Percentiles rank a stretch among this genome's conserved stretches.
Conservation (phyloP, 2,797 vertebrate genomes). For the Tadarida brasiliensis region DNA sequence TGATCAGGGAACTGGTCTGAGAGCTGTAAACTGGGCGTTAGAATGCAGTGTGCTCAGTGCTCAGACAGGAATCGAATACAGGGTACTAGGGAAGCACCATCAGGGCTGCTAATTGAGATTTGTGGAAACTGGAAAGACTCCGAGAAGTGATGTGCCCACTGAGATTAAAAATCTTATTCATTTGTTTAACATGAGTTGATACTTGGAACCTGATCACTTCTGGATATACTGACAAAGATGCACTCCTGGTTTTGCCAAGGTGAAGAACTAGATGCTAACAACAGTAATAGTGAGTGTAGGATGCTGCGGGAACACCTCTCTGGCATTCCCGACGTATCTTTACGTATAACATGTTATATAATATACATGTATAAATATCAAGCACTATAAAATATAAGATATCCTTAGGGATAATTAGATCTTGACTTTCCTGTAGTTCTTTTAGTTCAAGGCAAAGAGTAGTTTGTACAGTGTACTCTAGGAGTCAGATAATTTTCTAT, state of each 20-base stretch:
- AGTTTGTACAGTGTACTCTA: background rate
- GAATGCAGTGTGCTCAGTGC: background rate
- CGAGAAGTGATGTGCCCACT: background rate
- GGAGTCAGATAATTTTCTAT: conserved; percentile 28
- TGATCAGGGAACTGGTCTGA: background rate
- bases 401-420: background rate
- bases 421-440: background rate
- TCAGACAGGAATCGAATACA: conserved; percentile 16
- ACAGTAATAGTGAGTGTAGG: background rate
- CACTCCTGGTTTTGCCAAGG: background rate
- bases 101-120: background rate
- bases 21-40: background rate
- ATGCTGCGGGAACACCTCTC: background rate
- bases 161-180: background rate
- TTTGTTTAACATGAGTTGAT: background rate
- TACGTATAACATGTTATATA: background rate
- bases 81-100: background rate
- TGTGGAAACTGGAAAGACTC: background rate
- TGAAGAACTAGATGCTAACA: background rate
- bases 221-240: background rate
- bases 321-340: background rate
- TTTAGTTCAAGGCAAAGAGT: background rate
- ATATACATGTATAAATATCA: background rate
- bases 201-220: background rate
- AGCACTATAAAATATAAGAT: background rate